Evolutionary conservation across 92 coral and sea anemone species (phyloP).

Genomic region (Heteractis magnifica): DNA sequence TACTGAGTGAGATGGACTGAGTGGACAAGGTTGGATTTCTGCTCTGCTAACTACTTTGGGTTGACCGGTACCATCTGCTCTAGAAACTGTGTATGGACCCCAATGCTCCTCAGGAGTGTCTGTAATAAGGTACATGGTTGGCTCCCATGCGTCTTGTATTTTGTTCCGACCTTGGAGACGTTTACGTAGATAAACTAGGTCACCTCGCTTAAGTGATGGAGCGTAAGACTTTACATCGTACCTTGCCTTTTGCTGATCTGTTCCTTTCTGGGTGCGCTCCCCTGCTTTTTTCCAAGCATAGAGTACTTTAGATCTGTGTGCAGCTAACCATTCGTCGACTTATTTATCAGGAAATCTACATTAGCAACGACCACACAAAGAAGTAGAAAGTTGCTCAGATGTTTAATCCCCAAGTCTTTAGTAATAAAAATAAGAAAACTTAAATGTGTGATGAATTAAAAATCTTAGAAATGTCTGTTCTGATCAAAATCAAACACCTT

Average conservation of each 20-base stretch:
- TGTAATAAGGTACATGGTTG: too few species aligned
- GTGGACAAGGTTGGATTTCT: constrained; percentile 45
- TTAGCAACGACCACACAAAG: neutral
- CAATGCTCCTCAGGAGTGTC: too few species aligned
- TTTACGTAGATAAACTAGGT: constrained; percentile 51
- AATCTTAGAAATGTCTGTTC: neutral
- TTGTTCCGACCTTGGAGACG: constrained; percentile 56
- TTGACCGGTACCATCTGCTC: constrained; percentile 24
- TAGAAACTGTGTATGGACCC: too few species aligned
- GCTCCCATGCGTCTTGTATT: constrained; percentile 60
- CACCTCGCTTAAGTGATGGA: constrained; percentile 42
- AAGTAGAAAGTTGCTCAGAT: neutral
- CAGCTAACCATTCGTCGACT: constrained; percentile 37
- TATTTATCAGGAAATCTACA: neutral
- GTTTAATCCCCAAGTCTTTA: neutral
- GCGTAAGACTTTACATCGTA: constrained; percentile 21
- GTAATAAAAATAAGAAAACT: neutral
- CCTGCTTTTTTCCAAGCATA: constrained; percentile 61
- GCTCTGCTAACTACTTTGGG: constrained; percentile 24
- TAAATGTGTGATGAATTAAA: neutral
- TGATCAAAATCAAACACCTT: too few species aligned
- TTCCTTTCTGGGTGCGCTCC: constrained; percentile 51
- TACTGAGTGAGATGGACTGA: neutral
- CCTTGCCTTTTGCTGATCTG: constrained; percentile 29
- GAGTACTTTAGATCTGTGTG: constrained; percentile 36